Base-by-base conservation (phyloP, 2,113 vertebrate genomes). In the Leptosomus discolor region DNA sequence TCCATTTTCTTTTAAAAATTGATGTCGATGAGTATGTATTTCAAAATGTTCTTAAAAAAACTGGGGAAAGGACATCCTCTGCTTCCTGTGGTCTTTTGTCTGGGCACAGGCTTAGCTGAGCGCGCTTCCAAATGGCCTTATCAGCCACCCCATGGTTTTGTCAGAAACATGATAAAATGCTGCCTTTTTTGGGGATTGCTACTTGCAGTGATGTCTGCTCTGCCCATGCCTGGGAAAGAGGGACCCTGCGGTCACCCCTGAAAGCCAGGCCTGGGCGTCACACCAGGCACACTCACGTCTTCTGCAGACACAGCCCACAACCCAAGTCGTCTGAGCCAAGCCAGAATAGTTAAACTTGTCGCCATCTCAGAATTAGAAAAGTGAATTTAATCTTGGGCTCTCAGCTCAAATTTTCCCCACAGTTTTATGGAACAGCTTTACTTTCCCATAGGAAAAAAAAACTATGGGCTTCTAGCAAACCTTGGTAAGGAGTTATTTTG, bases 401-500 rank as follows among this genome's bases (percentile, higher is more conserved):
- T 93, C 94, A 95, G 88, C 71, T 96, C 57, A 81, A 91, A 79
- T 95, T 93, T 94, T 93, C 88, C 91, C 93, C 85, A 57, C 87
- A 77, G n/a, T 85, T 96, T 91, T 82, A 88, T 20, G 57, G 90
- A 95, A 36, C 69, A 29, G 51, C 30, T 43, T 63, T 65, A 11
- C 78, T 95, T 97, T 97, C 94, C 95, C 95, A 93, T 85, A 93
- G 92, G 96, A 82, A 95, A 92, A 92, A 86, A 37, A 27, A 53
- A 30, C 37, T 39, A 48, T 64, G 71, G 73, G 41, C 61, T 85
- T 82, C 85, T 71, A 91, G 54, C 63, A 83, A 93, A 80, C 45
- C 63, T 93, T 69, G 67, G 87, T 80, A 30, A 95, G 84, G 75
- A 88, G 46, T 74, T 77, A 43, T 91, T 96, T 87, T 90, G 85